Evolutionary conservation across 2,113 vertebrate species (phyloP).

Genomic region (Trogon surrucura): DNA sequence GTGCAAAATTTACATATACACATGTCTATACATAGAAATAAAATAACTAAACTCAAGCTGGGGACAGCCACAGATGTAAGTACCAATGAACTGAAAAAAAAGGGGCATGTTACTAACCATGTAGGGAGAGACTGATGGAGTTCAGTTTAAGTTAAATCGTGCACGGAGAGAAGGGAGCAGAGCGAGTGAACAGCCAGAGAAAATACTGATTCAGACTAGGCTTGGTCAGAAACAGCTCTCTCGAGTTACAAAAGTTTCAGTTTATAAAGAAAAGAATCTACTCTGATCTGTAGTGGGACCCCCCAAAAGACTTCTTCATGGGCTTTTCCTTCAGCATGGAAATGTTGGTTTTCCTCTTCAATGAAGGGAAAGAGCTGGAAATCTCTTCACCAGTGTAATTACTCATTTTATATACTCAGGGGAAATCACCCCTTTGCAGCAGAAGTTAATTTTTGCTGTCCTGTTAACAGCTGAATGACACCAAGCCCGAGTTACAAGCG

Average conservation of each 20-base stretch:
- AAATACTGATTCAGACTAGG: background rate
- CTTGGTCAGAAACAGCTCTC: background rate
- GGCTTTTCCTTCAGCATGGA: background rate
- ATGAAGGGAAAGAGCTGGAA: background rate
- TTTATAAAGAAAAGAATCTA: background rate
- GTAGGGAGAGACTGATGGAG: background rate
- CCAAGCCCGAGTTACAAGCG: background rate
- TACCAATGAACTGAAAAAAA: background rate
- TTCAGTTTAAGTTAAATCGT: background rate
- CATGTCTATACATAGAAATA: background rate
- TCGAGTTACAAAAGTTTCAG: background rate
- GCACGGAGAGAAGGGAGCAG: background rate
- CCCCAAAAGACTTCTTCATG: background rate
- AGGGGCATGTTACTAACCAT: background rate
- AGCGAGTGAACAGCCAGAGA: background rate
- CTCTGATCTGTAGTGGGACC: background rate
- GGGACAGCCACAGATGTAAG: background rate
- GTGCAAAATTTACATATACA: background rate
- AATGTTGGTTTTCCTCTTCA: background rate
- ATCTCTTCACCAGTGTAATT: background rate
- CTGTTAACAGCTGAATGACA: background rate
- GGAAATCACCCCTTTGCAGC: background rate
- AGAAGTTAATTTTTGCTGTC: conserved; percentile 1
- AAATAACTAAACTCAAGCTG: background rate
- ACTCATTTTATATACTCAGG: background rate